phyloP scores from a whole-genome alignment of 2,113 vertebrate species.

The Elaphurus davidianus region DNA sequence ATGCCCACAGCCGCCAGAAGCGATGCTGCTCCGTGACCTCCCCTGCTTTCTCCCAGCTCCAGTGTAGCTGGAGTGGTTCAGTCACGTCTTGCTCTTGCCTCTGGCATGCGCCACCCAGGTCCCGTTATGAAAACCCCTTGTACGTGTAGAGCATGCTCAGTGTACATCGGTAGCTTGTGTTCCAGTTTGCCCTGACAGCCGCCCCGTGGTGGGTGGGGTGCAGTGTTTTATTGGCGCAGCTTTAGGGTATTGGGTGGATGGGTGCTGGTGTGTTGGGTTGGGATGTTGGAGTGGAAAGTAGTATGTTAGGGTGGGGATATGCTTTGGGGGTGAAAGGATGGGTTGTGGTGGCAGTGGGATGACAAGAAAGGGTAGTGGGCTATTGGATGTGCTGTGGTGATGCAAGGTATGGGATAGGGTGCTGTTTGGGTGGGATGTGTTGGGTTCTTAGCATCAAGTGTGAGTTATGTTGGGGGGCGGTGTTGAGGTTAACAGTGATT shows the following conservation, averaged over 20 bases:
- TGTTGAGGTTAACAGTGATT: background rate
- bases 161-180: background rate
- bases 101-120: background rate
- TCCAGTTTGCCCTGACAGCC: background rate
- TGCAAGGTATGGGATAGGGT: fast-evolving
- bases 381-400: background rate
- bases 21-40: fast-evolving
- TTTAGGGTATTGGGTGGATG: background rate
- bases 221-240: no score
- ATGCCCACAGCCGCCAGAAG: background rate
- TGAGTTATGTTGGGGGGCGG: background rate
- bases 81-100: background rate
- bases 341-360: background rate
- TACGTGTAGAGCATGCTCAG: fast-evolving
- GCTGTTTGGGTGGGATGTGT: background rate
- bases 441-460: background rate
- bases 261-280: background rate
- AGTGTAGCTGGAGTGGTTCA: no score
- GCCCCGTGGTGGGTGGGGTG: background rate
- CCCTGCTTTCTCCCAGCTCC: background rate
- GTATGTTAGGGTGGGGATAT: background rate
- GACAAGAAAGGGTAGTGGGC: background rate
- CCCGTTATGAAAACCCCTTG: background rate
- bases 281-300: background rate
- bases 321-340: background rate